A percentile compares a stretch with the other conserved stretches of the same genome.
These are phyloP conservation scores for Parazoanthus darwini DNA, from an alignment of 92 coral and sea anemone genomes.

Conservation along the genomic window DNA sequence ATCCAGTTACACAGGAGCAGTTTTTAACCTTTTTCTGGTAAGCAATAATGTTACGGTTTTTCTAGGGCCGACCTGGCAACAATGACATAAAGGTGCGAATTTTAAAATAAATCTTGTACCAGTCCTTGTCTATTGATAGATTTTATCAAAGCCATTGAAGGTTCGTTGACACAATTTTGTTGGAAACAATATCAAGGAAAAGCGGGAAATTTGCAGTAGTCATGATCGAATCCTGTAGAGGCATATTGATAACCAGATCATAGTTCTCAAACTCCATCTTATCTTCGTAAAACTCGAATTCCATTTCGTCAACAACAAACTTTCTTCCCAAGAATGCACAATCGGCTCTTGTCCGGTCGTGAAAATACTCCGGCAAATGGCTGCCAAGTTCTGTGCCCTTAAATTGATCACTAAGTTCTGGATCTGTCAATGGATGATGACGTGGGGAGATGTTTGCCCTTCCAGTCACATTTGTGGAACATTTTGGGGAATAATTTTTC, in stretches of 20 bases:
- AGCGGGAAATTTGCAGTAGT: conserved; percentile 7
- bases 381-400: neutral
- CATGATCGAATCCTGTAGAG: conserved; percentile 27
- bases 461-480: neutral
- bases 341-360: neutral
- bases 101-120: too few relatives aligned
- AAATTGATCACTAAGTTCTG: neutral
- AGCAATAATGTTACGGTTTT: too few relatives aligned
- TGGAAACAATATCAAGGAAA: conserved; percentile 19
- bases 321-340: neutral
- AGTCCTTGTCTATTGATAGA: neutral
- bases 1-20: too few relatives aligned
- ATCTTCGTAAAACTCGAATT: conserved; percentile 35
- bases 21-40: too few relatives aligned
- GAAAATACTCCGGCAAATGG: neutral
- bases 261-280: conserved; percentile 43
- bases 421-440: neutral
- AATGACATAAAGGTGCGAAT: too few relatives aligned
- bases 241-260: conserved; percentile 32
- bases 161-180: neutral
- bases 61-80: neutral
- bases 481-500: neutral
- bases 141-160: neutral
- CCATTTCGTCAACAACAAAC: conserved; percentile 20
- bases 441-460: neutral